Base-by-base conservation (phyloP, 30 jellyfish, hydroid and myxozoan genomes). In the Chrysaora quinquecirrha region DNA sequence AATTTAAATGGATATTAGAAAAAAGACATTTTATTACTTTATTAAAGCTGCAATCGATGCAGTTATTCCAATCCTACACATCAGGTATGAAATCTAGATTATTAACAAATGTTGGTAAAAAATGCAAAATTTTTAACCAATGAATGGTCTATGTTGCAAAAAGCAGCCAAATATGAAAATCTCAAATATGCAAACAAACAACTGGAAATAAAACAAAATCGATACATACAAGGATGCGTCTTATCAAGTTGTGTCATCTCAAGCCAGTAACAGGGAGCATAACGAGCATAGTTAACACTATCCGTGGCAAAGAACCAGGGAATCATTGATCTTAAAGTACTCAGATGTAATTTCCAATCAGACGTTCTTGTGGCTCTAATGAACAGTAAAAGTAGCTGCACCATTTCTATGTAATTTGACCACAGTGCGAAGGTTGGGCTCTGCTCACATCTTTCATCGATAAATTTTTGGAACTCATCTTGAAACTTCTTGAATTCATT, bases 281-380 rank as follows among this genome's bases (percentile, higher is more conserved):
- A 70, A 9, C 87, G 92, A 47, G 92, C 76, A 30, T 81, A 67
- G 46, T 81, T 81, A 0, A 70, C 86, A 3, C 92, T 68, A 58
- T 81, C 92, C 3, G 92, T 49, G 52, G 78, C 92, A 46, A 81
- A 81, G 25, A 81, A 85, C 96, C 96, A 75, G 33, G 96, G 96
- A 31, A 85, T 88, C 96, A 85, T 85, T 18, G 90, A 64, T 29
- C 96, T 56, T 35, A 85, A 47, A 23, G 91, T 24, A 60, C 70
- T 33, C 3, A 85, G 90, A 75, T 85, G 96, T 76, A 85, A 48
- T 30, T 62, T 48, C 90, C 96, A 85, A 68, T 85, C 78, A 20
- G 80, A 43, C 49, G 90, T 46, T 33, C 96, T 88, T 11, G 96
- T 85, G 18, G 85, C 96, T 25, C 96, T 31, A n/a, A 75, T 74